Evolutionary conservation across 2,797 vertebrate species (phyloP).

Genomic region (Taeniopygia guttata): DNA sequence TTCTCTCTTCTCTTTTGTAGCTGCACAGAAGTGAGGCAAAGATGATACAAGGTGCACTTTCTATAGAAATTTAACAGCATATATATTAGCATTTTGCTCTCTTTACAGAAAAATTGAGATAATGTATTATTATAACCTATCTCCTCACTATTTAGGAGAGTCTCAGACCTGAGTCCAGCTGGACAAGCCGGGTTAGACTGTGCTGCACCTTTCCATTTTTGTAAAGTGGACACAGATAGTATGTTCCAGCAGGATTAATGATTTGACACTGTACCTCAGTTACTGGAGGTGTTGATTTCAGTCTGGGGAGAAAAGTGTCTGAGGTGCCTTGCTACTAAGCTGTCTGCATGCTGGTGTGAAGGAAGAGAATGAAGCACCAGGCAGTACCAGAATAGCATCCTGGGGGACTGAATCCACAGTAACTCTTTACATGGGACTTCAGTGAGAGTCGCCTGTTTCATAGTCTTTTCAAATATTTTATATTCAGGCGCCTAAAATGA

Average conservation of each 20-base stretch:
- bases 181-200: background rate
- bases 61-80: background rate
- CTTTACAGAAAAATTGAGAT: background rate
- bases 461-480: background rate
- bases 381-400: background rate
- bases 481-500: background rate
- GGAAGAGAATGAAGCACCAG: background rate
- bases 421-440: background rate
- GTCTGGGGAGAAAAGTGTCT: background rate
- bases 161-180: background rate
- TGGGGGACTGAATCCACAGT: background rate
- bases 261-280: background rate
- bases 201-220: background rate
- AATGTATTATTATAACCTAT: background rate
- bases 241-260: background rate
- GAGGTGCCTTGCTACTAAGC: background rate
- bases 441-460: background rate
- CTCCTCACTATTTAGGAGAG: background rate
- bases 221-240: background rate
- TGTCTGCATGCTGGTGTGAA: background rate
- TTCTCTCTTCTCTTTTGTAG: background rate
- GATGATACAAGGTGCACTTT: background rate
- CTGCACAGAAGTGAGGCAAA: background rate
- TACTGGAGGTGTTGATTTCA: background rate
- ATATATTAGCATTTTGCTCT: background rate